Evolutionary conservation across 2,797 vertebrate species (phyloP), one percentile per base, ranked within the genome.

Genomic region (Argentina silus): DNA sequence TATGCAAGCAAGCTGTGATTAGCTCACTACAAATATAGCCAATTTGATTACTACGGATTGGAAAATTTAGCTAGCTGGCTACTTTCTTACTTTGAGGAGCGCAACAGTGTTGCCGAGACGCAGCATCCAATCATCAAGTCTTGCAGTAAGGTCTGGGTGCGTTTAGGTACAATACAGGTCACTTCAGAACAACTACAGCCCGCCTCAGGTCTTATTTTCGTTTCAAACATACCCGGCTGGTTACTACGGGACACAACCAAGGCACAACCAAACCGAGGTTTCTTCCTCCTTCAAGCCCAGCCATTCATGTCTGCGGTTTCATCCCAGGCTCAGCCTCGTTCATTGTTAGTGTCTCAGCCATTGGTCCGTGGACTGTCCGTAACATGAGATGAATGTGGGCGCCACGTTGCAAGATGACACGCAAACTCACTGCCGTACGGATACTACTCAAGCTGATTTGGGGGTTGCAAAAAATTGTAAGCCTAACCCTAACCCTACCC

Each of bases 361-460:
- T 93, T 93, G 90, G 91, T 68, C 70, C 12, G 12, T 15, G 6
- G 51, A 43, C 12, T 47, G 85, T 86, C 85, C 21, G 88, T 89
- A 82, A 91, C 59, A 0, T 0, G 55, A 86, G 79, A 85, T 43
- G 72, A 73, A 70, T 83, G 81, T 77, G 64, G 85, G 83, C 93
- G 93, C 93, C 93, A 94, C 93, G 93, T 94, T 84, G 93, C 93
- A 93, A 84, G 73, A 82, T 76, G 75, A 90, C 75, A 69, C 81
- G 45, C 79, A 68, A 50, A 65, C 36, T 51, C 56, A 53, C 53
- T 17, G 72, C 55, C 21, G 48, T 59, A 36, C 11, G 36, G 4
- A 23, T 67, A 17, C n/a, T 15, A 44, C 60, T 53, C 19, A 47
- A n/a, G 7, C n/a, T n/a, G 56, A 42, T n/a, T n/a, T 21, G 45